Evolutionary conservation across 2,113 vertebrate species (phyloP).

Genomic region (Rafetus swinhoei): DNA sequence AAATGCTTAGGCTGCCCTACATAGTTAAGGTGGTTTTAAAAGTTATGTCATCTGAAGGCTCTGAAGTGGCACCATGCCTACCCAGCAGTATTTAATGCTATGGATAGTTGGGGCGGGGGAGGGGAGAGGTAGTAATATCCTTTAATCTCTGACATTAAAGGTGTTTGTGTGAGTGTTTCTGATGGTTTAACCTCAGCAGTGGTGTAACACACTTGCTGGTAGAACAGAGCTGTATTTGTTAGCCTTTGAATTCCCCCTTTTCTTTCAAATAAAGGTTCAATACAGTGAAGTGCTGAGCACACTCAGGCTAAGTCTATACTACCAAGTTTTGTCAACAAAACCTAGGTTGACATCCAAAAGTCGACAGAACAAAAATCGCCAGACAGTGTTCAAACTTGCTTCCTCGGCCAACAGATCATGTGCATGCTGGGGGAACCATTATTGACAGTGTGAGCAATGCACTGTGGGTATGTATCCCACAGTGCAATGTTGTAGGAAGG

Average conservation of each 20-base stretch:
- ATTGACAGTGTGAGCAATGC: too few relatives aligned
- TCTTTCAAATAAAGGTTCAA: neutral
- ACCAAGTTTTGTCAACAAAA: too few relatives aligned
- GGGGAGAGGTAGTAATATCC: neutral
- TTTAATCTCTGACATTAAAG: neutral
- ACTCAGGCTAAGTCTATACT: neutral
- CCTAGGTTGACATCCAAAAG: too few relatives aligned
- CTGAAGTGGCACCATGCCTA: neutral
- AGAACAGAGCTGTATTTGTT: neutral
- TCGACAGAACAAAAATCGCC: too few relatives aligned
- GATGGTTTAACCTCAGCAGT: neutral
- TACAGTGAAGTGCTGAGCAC: neutral
- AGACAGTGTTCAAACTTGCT: too few relatives aligned
- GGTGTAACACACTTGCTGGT: neutral
- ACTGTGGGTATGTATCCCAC: too few relatives aligned
- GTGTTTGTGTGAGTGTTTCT: neutral
- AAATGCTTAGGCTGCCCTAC: neutral
- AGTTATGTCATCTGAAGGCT: neutral
- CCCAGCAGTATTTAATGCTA: neutral
- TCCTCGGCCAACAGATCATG: too few relatives aligned
- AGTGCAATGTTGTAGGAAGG: too few relatives aligned
- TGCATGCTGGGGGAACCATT: too few relatives aligned
- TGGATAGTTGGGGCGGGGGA: rapidly evolving
- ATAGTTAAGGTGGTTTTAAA: neutral
- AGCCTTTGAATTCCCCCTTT: conserved; percentile 19